Evolutionary conservation across 2,113 vertebrate species (phyloP), one percentile per base, ranked within the genome.

Genomic region (Chitala chitala): DNA sequence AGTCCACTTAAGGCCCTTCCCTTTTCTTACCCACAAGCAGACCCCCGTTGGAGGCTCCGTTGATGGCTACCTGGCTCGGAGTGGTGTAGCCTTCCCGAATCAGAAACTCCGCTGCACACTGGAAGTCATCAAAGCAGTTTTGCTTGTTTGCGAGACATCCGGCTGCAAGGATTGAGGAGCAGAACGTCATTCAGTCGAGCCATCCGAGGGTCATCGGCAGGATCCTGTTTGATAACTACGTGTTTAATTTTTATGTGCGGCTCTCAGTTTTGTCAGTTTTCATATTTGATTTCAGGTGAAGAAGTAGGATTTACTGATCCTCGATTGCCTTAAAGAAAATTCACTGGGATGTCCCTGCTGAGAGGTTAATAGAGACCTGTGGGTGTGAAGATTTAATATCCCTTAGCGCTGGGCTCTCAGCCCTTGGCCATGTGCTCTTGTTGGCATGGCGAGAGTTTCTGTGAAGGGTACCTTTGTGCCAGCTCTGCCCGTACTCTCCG

Each of bases 101-200:
- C 77, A 92, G 81, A 75, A 78, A 90, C 78, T 90, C 82, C 0
- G 88, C 88, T 1, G 90, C 89, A n/a, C 81, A 78, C 81, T 89
- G 88, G 85, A 91, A 91, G 82, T 92, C 90, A 64, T 90, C 86
- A 3, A 92, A 91, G 73, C 89, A 84, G 22, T 88, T 91, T 83
- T 91, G 89, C 76, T 91, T 92, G 72, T 88, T 90, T 10, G 75
- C 87, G 5, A 90, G 75, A 5, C 71, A 78, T 0, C 90, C 90
- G 5, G 78, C 90, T 91, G 48, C 58, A 77, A 20, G 66, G 65
- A 55, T 46, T 3, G 40, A 29, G 29, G 71, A 54, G 74, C 1
- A 24, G 3, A 63, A 3, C 26, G 26, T 71, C 3, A 59, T 40
- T n/a, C 20, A 48, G 17, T 22, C 36, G 77, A 24, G 75, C 65